A percentile compares a stretch with the other conserved stretches of the same genome.
Conservation (phyloP, 2,888 invertebrate species). For the Oithona nana region DNA sequence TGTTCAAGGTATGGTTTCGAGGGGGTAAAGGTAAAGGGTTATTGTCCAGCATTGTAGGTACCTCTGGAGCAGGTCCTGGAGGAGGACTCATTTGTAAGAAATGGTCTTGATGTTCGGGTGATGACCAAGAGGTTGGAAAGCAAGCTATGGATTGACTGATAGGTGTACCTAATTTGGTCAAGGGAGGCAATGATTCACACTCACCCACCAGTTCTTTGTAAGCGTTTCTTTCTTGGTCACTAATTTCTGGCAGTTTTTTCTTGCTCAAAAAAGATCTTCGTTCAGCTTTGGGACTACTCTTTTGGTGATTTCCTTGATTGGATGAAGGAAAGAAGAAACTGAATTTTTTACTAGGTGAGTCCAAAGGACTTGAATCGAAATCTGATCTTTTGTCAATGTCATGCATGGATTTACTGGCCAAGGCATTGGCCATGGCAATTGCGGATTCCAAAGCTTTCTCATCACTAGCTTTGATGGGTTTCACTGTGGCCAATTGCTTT, state of each 20-base stretch:
- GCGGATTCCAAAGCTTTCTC: slow-evolving; percentile 76
- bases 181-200: slow-evolving; percentile 19
- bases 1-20: slow-evolving; percentile 42
- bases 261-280: slow-evolving; percentile 48
- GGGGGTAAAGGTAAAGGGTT: slow-evolving; percentile 63
- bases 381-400: slow-evolving; percentile 25
- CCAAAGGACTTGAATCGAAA: slow-evolving; percentile 10
- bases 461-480: slow-evolving; percentile 81
- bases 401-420: slow-evolving; percentile 47
- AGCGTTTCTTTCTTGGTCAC: slow-evolving; percentile 73
- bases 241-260: slow-evolving; percentile 49
- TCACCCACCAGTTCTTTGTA: slow-evolving; percentile 79
- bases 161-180: slow-evolving; percentile 16
- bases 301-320: slow-evolving; percentile 15
- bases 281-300: slow-evolving; percentile 40
- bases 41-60: not conserved
- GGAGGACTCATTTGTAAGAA: not conserved
- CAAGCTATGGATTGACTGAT: slow-evolving; percentile 17
- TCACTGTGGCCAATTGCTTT: slow-evolving; percentile 37
- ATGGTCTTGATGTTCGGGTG: slow-evolving; percentile 17
- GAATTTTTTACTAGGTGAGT: slow-evolving; percentile 40
- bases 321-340: slow-evolving; percentile 51
- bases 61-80: not conserved
- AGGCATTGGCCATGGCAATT: slow-evolving; percentile 77
- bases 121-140: slow-evolving; percentile 23